A percentile compares a stretch with the other conserved stretches of the same genome.
phyloP scores from a whole-genome alignment of 2,888 invertebrate genomes.

The Gastracanthus pulcherrimus region DNA sequence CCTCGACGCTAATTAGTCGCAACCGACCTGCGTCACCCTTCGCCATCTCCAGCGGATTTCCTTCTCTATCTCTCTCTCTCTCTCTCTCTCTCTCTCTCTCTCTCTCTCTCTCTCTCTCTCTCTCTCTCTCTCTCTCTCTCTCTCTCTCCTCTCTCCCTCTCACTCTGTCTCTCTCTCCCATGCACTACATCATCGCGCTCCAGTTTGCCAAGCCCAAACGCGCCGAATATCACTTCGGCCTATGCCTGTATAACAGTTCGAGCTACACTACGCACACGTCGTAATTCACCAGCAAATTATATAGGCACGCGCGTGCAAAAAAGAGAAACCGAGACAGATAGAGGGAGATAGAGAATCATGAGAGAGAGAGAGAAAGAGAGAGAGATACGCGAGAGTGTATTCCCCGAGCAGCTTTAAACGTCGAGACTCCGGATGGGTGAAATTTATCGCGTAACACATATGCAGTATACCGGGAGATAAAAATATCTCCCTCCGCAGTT shows the following conservation, averaged over 20 bases:
- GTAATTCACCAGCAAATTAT: not conserved
- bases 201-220: not conserved
- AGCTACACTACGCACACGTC: not conserved
- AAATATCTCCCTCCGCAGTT: not conserved
- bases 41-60: not conserved
- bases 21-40: not conserved
- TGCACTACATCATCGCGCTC: conserved; percentile 1
- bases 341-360: not conserved
- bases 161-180: not conserved
- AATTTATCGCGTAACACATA: conserved; percentile 8
- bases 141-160: too few relatives aligned
- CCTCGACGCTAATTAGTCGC: not conserved
- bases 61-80: not conserved
- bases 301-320: not conserved
- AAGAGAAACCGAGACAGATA: not conserved
- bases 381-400: not conserved
- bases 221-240: not conserved
- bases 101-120: not conserved
- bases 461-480: not conserved
- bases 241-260: not conserved
- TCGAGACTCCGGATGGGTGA: not conserved
- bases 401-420: conserved; percentile 27
- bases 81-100: not conserved
- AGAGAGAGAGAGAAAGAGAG: not conserved
- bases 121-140: not conserved